Percentiles rank a stretch among this genome's conserved stretches.
phyloP scores from a whole-genome alignment of 2,888 invertebrate genomes.

The Carcina quercana region DNA sequence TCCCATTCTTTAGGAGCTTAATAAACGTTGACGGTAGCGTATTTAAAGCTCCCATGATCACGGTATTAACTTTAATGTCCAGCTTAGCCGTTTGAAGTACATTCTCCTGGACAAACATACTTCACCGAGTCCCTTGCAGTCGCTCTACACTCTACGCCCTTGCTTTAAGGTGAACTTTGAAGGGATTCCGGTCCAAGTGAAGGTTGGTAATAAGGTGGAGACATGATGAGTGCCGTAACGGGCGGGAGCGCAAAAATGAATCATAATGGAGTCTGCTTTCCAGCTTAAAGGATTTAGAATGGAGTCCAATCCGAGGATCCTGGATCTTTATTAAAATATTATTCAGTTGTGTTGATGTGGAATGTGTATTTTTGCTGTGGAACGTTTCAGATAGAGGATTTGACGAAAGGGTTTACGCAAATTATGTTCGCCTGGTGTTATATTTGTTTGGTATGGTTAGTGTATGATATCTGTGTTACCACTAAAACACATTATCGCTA shows the following conservation, averaged over 20 bases:
- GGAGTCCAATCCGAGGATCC: background rate
- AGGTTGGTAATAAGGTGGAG: conserved; percentile 12
- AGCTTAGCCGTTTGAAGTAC: conserved; percentile 4
- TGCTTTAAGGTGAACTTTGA: background rate
- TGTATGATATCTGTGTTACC: too few relatives aligned
- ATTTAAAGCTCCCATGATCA: conserved; percentile 4
- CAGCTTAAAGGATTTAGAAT: conserved; percentile 7
- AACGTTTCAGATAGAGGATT: background rate
- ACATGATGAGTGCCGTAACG: conserved; percentile 18
- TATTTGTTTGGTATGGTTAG: too few relatives aligned
- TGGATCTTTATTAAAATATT: conserved; percentile 1
- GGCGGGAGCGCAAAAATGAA: conserved; percentile 18
- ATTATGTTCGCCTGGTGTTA: too few relatives aligned
- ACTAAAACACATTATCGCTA: too few relatives aligned
- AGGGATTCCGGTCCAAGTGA: conserved; percentile 1
- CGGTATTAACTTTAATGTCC: conserved; percentile 5
- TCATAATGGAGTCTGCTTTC: conserved; percentile 14
- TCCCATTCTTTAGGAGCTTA: background rate
- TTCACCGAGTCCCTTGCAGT: background rate
- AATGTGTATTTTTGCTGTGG: background rate
- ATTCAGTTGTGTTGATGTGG: background rate
- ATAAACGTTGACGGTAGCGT: background rate
- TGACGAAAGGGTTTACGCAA: too few relatives aligned
- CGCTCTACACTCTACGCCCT: background rate
- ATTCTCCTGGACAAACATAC: conserved; percentile 4